These are phyloP conservation scores for Carcharodon carcharias DNA, from an alignment of 2,797 vertebrate species.

Conservation along the genomic window DNA sequence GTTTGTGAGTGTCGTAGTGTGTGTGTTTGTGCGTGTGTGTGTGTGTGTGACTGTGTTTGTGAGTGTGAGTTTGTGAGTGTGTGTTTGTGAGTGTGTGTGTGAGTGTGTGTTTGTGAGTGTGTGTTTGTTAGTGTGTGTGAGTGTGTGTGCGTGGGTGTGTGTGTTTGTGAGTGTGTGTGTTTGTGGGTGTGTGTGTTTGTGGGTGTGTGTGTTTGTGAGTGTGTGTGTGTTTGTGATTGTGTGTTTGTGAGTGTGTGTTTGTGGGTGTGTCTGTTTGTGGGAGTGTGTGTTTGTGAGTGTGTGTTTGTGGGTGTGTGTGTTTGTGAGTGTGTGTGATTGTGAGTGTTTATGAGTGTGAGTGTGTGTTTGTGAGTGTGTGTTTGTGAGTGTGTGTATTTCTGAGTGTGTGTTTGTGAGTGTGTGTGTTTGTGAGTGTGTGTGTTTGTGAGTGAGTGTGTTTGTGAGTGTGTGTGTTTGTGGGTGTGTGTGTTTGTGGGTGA, in stretches of 20 bases:
- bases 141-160: not conserved
- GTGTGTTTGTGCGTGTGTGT: no score
- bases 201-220: not conserved
- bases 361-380: not conserved
- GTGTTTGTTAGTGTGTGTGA: not conserved
- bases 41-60: no score
- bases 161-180: not conserved
- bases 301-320: no score
- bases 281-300: not conserved
- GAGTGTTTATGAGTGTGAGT: no score
- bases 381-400: not conserved
- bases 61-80: not conserved
- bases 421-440: not conserved
- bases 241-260: not conserved
- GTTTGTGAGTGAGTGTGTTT: not conserved
- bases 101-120: not conserved
- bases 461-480: not conserved
- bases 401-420: no score
- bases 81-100: no score
- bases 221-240: not conserved
- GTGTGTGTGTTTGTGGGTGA: not conserved
- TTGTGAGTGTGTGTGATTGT: not conserved
- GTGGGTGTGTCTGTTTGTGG: no score
- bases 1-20: not conserved
- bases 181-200: not conserved